Evolutionary conservation across 1,140 invertebrate species (phyloP).

Genomic region (Macrocentrus cingulum): DNA sequence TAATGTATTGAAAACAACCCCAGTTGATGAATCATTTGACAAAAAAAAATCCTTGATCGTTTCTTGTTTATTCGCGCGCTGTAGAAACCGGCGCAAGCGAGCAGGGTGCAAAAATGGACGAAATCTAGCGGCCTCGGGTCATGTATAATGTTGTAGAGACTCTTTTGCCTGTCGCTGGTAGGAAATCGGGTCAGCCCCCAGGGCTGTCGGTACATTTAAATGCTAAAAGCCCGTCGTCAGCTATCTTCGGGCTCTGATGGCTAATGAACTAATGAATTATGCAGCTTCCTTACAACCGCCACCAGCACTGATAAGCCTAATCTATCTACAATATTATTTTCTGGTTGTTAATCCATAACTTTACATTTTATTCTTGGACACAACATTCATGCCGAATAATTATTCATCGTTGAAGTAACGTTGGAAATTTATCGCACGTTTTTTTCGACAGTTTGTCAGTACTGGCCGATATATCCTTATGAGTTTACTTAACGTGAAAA

Average conservation of each 20-base stretch:
- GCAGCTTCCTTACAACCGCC: slow-evolving; percentile 28
- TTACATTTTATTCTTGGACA: slow-evolving; percentile 12
- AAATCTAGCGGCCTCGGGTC: slow-evolving; percentile 3
- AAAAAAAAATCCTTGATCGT: too few species aligned
- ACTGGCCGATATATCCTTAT: too few species aligned
- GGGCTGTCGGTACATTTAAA: slow-evolving; percentile 26
- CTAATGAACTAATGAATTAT: slow-evolving; percentile 44
- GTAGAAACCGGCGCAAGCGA: background rate
- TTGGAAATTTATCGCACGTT: too few species aligned
- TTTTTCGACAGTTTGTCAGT: too few species aligned
- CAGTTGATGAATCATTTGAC: too few species aligned
- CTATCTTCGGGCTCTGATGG: slow-evolving; percentile 17
- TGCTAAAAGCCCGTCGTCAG: slow-evolving; percentile 20
- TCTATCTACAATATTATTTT: slow-evolving; percentile 10
- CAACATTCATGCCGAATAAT: background rate
- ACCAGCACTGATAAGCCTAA: too few species aligned
- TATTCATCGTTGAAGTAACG: too few species aligned
- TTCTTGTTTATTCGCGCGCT: background rate
- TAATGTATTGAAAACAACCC: too few species aligned
- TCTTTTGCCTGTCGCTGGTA: slow-evolving; percentile 6
- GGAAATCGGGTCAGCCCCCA: slow-evolving; percentile 31
- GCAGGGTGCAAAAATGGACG: slow-evolving; percentile 6
- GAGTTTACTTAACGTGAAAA: too few species aligned
- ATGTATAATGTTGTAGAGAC: background rate
- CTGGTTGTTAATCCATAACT: slow-evolving; percentile 5